A percentile compares a stretch with the other conserved stretches of the same genome.
phyloP scores from a whole-genome alignment of 2,797 vertebrate genomes.

The Arrhamphus sclerolepis region DNA sequence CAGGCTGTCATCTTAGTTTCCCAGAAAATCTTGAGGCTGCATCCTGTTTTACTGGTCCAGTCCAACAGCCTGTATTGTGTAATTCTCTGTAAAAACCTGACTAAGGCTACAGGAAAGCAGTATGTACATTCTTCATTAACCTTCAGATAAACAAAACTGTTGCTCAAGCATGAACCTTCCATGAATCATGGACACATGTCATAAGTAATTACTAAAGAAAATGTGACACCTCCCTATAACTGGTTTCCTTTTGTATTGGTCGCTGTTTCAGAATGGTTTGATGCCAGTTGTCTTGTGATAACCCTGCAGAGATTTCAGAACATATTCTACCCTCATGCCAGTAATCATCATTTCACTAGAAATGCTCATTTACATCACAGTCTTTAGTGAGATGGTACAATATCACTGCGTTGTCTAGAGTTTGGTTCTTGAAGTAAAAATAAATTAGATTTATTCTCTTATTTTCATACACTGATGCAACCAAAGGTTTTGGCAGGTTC shows the following conservation, averaged over 20 bases:
- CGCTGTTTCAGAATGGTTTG: too few species aligned
- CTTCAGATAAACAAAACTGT: neutral
- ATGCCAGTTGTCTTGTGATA: neutral
- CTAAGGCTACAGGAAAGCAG: slow-evolving; percentile 6
- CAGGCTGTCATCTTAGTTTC: neutral
- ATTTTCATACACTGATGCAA: slow-evolving; percentile 1
- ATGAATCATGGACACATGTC: neutral
- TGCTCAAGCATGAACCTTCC: neutral
- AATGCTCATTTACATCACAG: neutral
- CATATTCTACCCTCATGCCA: neutral
- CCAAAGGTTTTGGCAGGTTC: neutral
- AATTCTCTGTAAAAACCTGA: slow-evolving; percentile 1
- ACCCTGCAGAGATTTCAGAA: neutral
- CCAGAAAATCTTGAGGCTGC: neutral
- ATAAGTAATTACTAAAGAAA: slow-evolving; percentile 5
- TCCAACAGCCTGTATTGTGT: slow-evolving; percentile 6
- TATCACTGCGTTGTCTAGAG: neutral
- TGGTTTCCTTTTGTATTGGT: too few species aligned
- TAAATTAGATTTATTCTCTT: neutral
- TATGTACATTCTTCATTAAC: slow-evolving; percentile 8
- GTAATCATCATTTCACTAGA: neutral
- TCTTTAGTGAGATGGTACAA: too few species aligned
- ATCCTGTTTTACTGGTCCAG: slow-evolving; percentile 3
- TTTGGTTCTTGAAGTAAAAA: slow-evolving; percentile 1
- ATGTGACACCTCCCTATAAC: slow-evolving; percentile 2